A percentile compares a stretch with the other conserved stretches of the same genome.
Evolutionary conservation across 1,140 invertebrate species (phyloP).

Genomic region (Metaphire vulgaris): DNA sequence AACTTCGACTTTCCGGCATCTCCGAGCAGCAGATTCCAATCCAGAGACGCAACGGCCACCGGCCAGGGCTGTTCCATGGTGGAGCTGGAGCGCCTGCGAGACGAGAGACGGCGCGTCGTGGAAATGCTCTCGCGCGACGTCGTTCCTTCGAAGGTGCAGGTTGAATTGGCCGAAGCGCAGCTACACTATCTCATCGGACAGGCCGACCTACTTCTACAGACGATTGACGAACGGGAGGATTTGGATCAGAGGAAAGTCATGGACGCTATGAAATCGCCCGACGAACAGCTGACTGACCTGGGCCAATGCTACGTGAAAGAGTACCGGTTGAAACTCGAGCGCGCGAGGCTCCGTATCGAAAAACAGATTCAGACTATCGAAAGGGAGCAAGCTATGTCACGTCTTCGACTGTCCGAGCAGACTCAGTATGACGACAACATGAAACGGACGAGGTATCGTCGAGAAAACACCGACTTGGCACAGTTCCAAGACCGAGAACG

Average conservation of each 20-base stretch:
- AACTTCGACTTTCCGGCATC: neutral
- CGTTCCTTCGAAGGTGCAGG: conserved; percentile 43
- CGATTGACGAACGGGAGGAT: conserved; percentile 40
- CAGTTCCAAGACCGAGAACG: neutral
- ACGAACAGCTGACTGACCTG: neutral
- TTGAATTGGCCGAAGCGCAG: conserved; percentile 45
- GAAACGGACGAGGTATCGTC: too few species aligned
- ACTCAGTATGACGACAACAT: too few species aligned
- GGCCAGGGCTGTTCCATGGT: neutral
- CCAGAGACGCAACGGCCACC: neutral
- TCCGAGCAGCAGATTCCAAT: neutral
- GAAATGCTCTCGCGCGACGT: conserved; percentile 42
- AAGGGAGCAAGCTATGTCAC: neutral
- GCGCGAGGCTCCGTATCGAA: neutral
- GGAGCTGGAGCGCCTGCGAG: conserved; percentile 41
- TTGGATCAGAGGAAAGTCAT: conserved; percentile 14
- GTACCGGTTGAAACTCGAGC: neutral
- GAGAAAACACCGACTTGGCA: neutral
- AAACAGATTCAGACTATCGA: neutral
- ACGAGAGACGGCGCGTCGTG: conserved; percentile 42
- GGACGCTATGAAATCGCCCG: neutral
- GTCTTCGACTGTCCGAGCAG: neutral
- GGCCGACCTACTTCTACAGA: conserved; percentile 42
- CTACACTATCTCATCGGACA: conserved; percentile 48
- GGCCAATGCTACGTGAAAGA: neutral